Evolutionary conservation across 2,797 vertebrate species (phyloP).

Genomic region (Danio choprae): DNA sequence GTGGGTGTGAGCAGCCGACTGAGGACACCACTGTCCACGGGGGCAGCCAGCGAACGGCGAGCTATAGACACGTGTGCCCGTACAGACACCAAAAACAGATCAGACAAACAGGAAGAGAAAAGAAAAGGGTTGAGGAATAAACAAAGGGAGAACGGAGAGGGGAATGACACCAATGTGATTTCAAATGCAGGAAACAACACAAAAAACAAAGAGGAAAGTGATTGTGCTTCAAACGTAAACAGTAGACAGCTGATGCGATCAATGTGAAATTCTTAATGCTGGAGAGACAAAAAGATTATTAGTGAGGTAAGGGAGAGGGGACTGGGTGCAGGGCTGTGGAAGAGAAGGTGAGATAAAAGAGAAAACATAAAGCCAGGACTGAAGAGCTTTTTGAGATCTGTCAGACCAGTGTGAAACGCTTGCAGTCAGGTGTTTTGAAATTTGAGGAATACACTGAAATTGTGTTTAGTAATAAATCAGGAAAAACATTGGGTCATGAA

Average conservation of each 20-base stretch:
- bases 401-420: conserved; percentile 28
- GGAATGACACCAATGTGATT: conserved; percentile 71
- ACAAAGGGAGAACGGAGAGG: conserved; percentile 59
- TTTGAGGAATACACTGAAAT: background rate
- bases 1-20: conserved; percentile 91
- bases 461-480: background rate
- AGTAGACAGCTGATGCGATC: conserved; percentile 63
- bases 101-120: conserved; percentile 60
- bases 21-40: conserved; percentile 88
- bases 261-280: conserved; percentile 62
- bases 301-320: conserved; percentile 64
- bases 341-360: conserved; percentile 51
- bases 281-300: conserved; percentile 67
- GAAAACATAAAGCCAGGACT: conserved; percentile 28
- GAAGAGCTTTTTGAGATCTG: conserved; percentile 56
- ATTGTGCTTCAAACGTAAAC: conserved; percentile 54
- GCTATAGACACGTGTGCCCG: conserved; percentile 75
- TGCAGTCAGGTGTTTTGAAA: background rate
- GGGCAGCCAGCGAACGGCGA: conserved; percentile 80
- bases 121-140: conserved; percentile 62
- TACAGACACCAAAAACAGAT: conserved; percentile 63
- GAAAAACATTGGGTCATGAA: too few species aligned
- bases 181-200: conserved; percentile 68
- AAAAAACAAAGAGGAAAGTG: conserved; percentile 61
- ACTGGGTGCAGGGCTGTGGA: conserved; percentile 43